Evolutionary conservation across 1,140 invertebrate genomes (phyloP).

Genomic region (Bemisia tabaci): DNA sequence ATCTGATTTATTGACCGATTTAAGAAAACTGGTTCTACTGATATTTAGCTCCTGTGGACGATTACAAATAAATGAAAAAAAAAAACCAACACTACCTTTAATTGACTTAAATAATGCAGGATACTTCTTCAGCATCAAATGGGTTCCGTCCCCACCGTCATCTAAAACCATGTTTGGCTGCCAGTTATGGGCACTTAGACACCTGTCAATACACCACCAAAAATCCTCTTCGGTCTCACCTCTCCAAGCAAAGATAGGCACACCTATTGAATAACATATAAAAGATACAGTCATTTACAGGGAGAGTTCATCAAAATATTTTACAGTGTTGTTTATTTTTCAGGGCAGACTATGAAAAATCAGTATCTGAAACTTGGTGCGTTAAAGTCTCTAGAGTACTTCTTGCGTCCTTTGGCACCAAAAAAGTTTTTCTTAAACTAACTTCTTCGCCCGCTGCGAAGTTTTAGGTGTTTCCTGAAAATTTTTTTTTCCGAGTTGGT

Average conservation of each 20-base stretch:
- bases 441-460: too few species aligned
- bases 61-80: slow-evolving; percentile 26
- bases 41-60: neutral
- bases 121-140: slow-evolving; percentile 94
- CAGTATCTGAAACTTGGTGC: too few species aligned
- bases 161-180: slow-evolving; percentile 98
- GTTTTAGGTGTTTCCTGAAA: too few species aligned
- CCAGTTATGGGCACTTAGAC: slow-evolving; percentile 83
- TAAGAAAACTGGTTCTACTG: too few species aligned
- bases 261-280: slow-evolving; percentile 33
- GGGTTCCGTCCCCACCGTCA: slow-evolving; percentile 93
- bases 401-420: too few species aligned
- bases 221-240: slow-evolving; percentile 95
- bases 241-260: slow-evolving; percentile 87
- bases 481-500: too few species aligned
- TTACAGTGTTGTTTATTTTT: neutral
- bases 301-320: slow-evolving; percentile 2
- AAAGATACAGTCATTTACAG: neutral
- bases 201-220: slow-evolving; percentile 97
- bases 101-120: slow-evolving; percentile 89
- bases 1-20: too few species aligned
- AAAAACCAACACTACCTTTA: slow-evolving; percentile 47
- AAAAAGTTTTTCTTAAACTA: too few species aligned
- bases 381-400: too few species aligned
- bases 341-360: neutral